Evolutionary conservation across 1,140 invertebrate species (phyloP), one percentile per base, ranked within the genome.

Genomic region (Sinella curviseta): DNA sequence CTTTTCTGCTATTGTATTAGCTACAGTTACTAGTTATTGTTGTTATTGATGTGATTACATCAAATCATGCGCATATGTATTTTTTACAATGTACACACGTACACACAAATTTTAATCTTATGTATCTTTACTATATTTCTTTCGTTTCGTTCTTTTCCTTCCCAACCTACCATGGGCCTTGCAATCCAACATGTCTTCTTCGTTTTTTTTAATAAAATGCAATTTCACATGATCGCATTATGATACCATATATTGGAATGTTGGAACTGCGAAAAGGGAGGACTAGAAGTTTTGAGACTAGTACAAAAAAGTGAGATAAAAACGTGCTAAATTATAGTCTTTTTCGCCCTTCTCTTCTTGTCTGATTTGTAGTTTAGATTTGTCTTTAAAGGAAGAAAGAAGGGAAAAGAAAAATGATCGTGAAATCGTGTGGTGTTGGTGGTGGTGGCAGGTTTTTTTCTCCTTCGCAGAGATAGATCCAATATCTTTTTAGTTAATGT

Each of bases 291-390:
- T 48, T 20, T 48, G 24, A 60, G 24, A 60, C 12, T 26, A 60
- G 24, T 3, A n/a, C 12, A 70, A 70, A 31, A n/a, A 33, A 70
- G 65, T 70, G 65, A 70, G 65, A 70, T 70, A 70, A 70, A n/a
- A n/a, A 70, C 2, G 12, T 70, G 65, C 65, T 70, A 70, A 70
- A 70, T 70, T 70, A 70, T 70, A 70, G 65, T 70, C 26, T 70
- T 70, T 70, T 70, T 70, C 65, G 31, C 65, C 65, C 65, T 70
- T 70, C 65, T 70, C 31, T 70, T n/a, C 65, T 70, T 70, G 65
- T 70, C 65, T 70, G 65, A 70, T 70, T 70, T 70, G 65, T 70
- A 70, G 28, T 70, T 70, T 31, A 70, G 65, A 70, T 70, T 70
- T 70, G 65, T 70, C 65, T 33, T 70, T 70, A 70, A 70, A 70